These are phyloP conservation scores for Cyclura pinguis DNA, from an alignment of 2,797 vertebrate genomes.

Conservation along the genomic window DNA sequence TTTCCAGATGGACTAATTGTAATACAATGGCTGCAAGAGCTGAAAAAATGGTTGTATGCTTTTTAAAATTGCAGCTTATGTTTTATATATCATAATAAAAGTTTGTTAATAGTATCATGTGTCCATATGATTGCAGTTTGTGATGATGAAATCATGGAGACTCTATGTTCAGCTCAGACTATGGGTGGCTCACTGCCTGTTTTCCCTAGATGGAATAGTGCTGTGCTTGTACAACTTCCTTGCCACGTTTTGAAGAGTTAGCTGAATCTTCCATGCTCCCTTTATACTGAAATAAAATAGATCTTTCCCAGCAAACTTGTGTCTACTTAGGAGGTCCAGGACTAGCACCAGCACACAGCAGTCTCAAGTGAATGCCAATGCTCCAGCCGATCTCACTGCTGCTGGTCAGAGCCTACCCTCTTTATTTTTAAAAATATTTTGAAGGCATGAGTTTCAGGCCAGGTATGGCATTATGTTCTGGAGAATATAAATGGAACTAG, in stretches of 20 bases:
- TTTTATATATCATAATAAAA: conserved; percentile 13
- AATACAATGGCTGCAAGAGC: conserved; percentile 14
- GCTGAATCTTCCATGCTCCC: neutral
- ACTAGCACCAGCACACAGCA: too few relatives aligned
- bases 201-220: neutral
- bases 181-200: neutral
- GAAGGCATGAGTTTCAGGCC: neutral
- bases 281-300: neutral
- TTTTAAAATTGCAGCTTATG: neutral
- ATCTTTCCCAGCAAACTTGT: too few relatives aligned
- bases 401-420: neutral
- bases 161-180: neutral
- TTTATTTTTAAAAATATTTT: neutral
- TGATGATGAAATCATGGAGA: neutral
- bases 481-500: neutral
- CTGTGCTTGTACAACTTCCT: neutral
- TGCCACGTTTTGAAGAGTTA: neutral
- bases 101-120: neutral
- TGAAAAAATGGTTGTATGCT: neutral
- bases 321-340: neutral
- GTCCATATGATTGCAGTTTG: neutral
- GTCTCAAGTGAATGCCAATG: neutral
- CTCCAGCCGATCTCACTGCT: neutral
- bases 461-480: neutral
- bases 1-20: neutral